Conservation (phyloP, 1,140 invertebrate genomes). For the Physella acuta region DNA sequence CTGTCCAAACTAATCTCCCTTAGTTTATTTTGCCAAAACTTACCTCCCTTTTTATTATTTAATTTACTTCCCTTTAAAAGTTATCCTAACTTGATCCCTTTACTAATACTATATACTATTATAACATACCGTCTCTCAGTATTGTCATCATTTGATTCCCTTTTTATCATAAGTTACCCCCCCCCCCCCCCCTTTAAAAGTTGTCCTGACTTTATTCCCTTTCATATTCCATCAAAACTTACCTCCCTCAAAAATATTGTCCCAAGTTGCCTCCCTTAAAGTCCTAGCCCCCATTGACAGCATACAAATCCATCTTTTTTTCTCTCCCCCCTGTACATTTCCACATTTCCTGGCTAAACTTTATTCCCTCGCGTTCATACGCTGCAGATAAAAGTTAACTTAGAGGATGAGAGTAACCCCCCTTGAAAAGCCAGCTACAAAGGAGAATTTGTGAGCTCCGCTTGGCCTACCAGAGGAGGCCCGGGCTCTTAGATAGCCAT, state of each 20-base stretch:
- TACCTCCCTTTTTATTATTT: too few species aligned
- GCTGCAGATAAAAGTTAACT: background rate
- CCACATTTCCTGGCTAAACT: too few species aligned
- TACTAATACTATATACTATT: too few species aligned
- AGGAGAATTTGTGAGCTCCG: background rate
- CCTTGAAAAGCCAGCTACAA: constrained; percentile 4
- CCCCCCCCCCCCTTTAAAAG: background rate
- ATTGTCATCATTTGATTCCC: too few species aligned
- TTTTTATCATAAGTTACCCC: background rate
- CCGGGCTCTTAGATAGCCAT: constrained; percentile 11
- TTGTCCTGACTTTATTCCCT: background rate
- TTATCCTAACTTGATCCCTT: too few species aligned
- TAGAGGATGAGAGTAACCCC: background rate
- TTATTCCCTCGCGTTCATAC: constrained; percentile 2
- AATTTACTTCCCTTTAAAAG: too few species aligned
- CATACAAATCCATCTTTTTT: background rate
- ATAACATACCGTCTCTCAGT: too few species aligned
- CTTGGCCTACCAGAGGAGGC: background rate
- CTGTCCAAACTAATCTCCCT: too few species aligned
- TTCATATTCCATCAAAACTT: background rate
- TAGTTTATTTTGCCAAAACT: too few species aligned
- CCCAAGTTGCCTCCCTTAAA: too few species aligned
- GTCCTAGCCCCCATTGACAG: too few species aligned
- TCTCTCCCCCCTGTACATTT: background rate
- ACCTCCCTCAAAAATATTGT: too few species aligned